Evolutionary conservation across 1,140 invertebrate species (phyloP).

Genomic region (Aphaenogaster floridana): DNA sequence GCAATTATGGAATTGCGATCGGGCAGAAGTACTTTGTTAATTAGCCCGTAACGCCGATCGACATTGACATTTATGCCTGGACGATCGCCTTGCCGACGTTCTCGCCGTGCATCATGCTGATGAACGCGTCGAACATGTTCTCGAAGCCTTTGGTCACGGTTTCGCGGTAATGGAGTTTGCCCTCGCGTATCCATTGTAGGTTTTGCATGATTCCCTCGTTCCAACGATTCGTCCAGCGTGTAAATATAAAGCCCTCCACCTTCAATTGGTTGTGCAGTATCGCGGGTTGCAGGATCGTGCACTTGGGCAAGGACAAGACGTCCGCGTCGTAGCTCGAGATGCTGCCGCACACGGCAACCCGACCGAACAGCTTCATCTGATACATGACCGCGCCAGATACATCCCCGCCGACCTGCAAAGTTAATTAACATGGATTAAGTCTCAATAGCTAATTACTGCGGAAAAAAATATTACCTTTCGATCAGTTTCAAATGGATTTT

Average conservation of each 20-base stretch:
- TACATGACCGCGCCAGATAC: constrained; percentile 88
- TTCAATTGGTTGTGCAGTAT: constrained; percentile 88
- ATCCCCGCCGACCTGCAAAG: constrained; percentile 89
- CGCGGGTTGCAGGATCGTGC: constrained; percentile 86
- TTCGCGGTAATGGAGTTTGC: constrained; percentile 89
- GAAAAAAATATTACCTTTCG: background rate
- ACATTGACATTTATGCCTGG: constrained; percentile 79
- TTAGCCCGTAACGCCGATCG: background rate
- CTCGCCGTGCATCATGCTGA: constrained; percentile 88
- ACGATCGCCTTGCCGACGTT: constrained; percentile 90
- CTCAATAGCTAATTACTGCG: background rate
- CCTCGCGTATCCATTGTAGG: constrained; percentile 87
- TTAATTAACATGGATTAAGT: background rate
- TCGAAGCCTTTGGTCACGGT: constrained; percentile 90
- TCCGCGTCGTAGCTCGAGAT: constrained; percentile 88
- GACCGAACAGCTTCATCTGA: constrained; percentile 89
- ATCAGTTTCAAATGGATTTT: background rate
- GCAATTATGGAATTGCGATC: background rate
- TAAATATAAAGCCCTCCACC: constrained; percentile 89
- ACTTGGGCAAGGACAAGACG: constrained; percentile 75
- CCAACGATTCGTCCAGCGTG: constrained; percentile 86
- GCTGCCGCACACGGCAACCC: constrained; percentile 89
- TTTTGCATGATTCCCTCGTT: constrained; percentile 88
- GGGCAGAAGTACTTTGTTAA: background rate
- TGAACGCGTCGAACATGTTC: constrained; percentile 89